Percentiles rank a stretch among this genome's conserved stretches.
phyloP scores from a whole-genome alignment of 2,888 invertebrate genomes.

The Aleiodes leptofemur region DNA sequence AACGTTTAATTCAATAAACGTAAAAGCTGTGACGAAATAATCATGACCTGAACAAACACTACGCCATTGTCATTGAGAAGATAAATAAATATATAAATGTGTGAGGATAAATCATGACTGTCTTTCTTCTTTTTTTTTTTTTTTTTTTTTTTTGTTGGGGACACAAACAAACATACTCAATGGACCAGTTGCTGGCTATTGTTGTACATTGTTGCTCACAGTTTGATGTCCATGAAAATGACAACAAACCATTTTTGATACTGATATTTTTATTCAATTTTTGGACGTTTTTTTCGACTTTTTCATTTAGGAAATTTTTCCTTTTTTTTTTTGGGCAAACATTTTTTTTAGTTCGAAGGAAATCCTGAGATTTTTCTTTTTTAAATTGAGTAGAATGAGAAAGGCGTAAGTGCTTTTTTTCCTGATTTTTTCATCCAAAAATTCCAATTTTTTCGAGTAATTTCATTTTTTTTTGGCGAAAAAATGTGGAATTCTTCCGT shows the following conservation, averaged over 20 bases:
- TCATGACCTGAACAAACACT: conserved; percentile 38
- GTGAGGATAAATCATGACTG: conserved; percentile 33
- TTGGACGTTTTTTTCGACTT: not conserved
- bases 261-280: not conserved
- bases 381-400: too few species aligned
- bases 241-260: conserved; percentile 22
- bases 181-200: conserved; percentile 19
- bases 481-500: too few species aligned
- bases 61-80: conserved; percentile 1
- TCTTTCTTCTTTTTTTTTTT: not conserved
- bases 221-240: conserved; percentile 18
- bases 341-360: too few species aligned
- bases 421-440: too few species aligned
- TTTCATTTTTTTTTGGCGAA: too few species aligned
- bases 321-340: too few species aligned
- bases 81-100: conserved; percentile 35
- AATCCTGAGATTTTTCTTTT: too few species aligned
- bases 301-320: too few species aligned
- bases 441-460: too few species aligned
- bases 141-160: not conserved
- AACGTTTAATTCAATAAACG: conserved; percentile 14
- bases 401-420: too few species aligned
- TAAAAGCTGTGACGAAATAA: conserved; percentile 42
- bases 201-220: conserved; percentile 10
- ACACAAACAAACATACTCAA: conserved; percentile 24